Conservation (phyloP, 2,888 invertebrate species). For the Emmelina monodactyla region DNA sequence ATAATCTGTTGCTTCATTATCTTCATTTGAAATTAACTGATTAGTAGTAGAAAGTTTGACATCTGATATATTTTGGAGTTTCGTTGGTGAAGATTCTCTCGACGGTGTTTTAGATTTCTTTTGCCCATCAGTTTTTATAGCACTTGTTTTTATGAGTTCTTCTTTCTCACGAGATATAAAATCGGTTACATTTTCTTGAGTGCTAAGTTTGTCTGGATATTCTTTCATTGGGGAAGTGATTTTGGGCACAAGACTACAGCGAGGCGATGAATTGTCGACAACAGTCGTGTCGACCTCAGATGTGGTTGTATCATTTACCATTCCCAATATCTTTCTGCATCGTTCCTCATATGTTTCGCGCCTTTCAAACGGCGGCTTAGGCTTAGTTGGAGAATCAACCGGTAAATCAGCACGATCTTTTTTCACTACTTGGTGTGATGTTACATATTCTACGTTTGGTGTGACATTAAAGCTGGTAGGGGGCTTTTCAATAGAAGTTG, state of each 20-base stretch:
- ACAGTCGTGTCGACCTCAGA: conserved; percentile 21
- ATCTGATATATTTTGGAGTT: conserved; percentile 30
- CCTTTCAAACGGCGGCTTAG: conserved; percentile 67
- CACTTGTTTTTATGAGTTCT: conserved; percentile 18
- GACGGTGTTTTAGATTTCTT: conserved; percentile 17
- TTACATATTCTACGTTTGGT: conserved; percentile 32
- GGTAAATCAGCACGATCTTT: conserved; percentile 31
- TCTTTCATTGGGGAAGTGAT: conserved; percentile 1
- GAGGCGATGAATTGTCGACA: conserved; percentile 21
- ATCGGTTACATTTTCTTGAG: conserved; percentile 21
- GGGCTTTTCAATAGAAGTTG: conserved; percentile 39
- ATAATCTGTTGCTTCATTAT: too few relatives aligned
- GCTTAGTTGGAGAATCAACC: conserved; percentile 32
- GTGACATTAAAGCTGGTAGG: conserved; percentile 50
- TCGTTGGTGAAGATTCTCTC: conserved; percentile 31
- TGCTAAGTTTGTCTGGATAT: conserved; percentile 15
- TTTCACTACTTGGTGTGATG: conserved; percentile 28
- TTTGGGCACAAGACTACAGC: conserved; percentile 28
- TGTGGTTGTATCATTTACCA: conserved; percentile 49
- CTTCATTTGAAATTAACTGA: too few relatives aligned
- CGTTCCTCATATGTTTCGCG: conserved; percentile 78
- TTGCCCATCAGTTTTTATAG: conserved; percentile 4
- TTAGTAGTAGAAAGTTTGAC: too few relatives aligned
- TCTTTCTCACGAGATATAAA: conserved; percentile 29
- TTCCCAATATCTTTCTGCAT: conserved; percentile 74